Percentiles rank a stretch among this genome's conserved stretches.
These are phyloP conservation scores for Trachelus troglodyta DNA, from an alignment of 2,888 invertebrate species.

Conservation along the genomic window DNA sequence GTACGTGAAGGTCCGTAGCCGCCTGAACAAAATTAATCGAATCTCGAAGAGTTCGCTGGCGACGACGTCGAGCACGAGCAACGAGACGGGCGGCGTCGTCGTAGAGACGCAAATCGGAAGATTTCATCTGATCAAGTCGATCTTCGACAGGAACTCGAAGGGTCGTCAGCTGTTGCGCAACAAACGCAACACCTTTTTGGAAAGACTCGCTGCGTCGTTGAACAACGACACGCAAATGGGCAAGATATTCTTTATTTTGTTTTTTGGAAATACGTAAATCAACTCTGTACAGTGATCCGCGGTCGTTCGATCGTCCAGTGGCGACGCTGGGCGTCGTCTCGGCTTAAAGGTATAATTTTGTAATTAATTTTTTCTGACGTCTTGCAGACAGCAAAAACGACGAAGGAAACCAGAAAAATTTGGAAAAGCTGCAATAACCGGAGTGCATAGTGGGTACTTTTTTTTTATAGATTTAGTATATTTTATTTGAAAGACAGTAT, in stretches of 20 bases:
- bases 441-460: neutral
- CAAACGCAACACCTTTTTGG: neutral
- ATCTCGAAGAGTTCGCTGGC: slow-evolving; percentile 30
- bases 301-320: neutral
- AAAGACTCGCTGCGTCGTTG: neutral
- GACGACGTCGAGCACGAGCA: neutral
- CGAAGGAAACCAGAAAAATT: neutral
- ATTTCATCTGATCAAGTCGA: slow-evolving; percentile 31
- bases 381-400: neutral
- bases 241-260: neutral
- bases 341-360: neutral
- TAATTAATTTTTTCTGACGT: neutral
- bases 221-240: neutral
- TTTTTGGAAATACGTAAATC: neutral
- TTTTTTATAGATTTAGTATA: neutral
- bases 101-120: slow-evolving; percentile 26
- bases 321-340: neutral
- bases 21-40: slow-evolving; percentile 32
- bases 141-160: slow-evolving; percentile 24
- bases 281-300: neutral
- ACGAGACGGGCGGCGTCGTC: slow-evolving; percentile 25
- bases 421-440: neutral
- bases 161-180: neutral
- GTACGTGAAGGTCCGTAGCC: slow-evolving; percentile 26
- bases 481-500: neutral